Base-by-base conservation (phyloP, 2,797 vertebrate genomes). In the Delichon dasypus region DNA sequence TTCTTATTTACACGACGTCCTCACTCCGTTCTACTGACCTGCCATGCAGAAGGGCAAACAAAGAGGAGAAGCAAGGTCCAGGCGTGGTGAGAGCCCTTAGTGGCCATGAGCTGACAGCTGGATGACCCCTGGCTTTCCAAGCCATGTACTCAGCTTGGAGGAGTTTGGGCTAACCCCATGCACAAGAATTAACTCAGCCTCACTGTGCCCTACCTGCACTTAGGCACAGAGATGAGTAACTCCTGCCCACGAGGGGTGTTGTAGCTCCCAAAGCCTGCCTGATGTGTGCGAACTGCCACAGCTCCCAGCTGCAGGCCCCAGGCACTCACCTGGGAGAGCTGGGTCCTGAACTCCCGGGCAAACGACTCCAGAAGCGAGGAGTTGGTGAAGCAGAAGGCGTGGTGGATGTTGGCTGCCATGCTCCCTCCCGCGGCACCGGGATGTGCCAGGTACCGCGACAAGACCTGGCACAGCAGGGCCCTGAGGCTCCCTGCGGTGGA, bases 341-440 rank as follows among this genome's bases (percentile, higher is more conserved):
- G 97, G 26, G 61, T 96, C 83, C 89, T 96, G 88, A 98, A 38
- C 95, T 98, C 97, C 78, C 90, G 95, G 45, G 97, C 88, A 85
- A 97, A 91, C 0, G 97, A 93, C 29, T 97, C 95, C 64, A 98
- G 83, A 77, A 98, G 94, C 0, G 98, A 98, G 4, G 89, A 94
- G 64, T 96, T 58, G 3, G 96, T 97, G 90, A 96, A 88, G 85
- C 98, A 98, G 95, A 98, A 98, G 16, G 84, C 95, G 65, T 89
- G 95, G 66, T 97, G 96, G 91, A 98, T 83, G 5, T 96, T 98
- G 94, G 92, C 96, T 58, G 97, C 97, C 95, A 98, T 87, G 76
- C 84, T 96, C 55, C 70, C 94, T 85, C 91, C 95, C 2, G 76
- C 32, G 53, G 96, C 94, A 38, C 25, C 1, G 0, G 93, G 81